Percentiles rank a stretch among this genome's conserved stretches.
These are phyloP conservation scores for Heliconius congener DNA, from an alignment of 1,140 invertebrate genomes.

Conservation along the genomic window DNA sequence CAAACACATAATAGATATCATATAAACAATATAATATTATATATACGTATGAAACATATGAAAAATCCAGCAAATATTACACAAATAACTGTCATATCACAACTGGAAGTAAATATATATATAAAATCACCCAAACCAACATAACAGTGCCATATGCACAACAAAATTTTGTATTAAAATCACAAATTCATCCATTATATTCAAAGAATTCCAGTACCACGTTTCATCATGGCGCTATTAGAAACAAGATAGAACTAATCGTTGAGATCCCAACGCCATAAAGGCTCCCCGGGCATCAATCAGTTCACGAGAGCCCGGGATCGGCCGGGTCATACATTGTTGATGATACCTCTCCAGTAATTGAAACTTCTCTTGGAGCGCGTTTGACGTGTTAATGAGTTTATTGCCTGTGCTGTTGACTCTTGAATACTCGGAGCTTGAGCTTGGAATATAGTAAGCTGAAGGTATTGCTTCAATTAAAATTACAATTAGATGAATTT, in stretches of 20 bases:
- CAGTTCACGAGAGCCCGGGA: constrained; percentile 22
- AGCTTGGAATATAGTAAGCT: not conserved
- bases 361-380: constrained; percentile 26
- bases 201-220: not conserved
- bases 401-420: not conserved
- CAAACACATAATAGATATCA: too few species aligned
- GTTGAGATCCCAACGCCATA: not conserved
- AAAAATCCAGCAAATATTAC: too few species aligned
- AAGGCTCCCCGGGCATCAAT: constrained; percentile 24
- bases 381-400: constrained; percentile 16
- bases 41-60: not conserved
- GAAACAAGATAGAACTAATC: constrained; percentile 6
- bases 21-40: too few species aligned
- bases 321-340: constrained; percentile 20
- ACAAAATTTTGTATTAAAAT: not conserved
- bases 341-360: constrained; percentile 16
- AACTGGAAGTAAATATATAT: not conserved
- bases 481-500: not conserved
- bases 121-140: not conserved
- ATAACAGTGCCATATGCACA: not conserved
- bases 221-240: constrained; percentile 1
- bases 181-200: not conserved
- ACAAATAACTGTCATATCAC: too few species aligned
- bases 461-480: not conserved
- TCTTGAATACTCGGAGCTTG: not conserved